phyloP scores from a whole-genome alignment of 2,113 vertebrate genomes.

The Python bivittatus region DNA sequence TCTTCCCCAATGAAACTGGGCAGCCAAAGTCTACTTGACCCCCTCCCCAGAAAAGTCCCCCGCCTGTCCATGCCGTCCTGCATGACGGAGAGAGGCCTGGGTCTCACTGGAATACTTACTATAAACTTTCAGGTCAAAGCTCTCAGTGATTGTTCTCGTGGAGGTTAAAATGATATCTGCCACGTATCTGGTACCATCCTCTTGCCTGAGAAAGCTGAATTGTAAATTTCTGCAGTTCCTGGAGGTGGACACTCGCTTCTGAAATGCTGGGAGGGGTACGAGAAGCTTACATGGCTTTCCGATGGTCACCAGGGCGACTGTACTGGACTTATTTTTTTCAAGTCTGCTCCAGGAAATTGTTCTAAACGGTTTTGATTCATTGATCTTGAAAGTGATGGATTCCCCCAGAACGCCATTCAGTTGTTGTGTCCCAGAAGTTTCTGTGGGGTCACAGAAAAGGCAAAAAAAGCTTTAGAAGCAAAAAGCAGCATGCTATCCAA shows the following conservation, averaged over 20 bases:
- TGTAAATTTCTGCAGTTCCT: neutral
- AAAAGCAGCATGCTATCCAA: neutral
- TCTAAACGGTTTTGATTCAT: neutral
- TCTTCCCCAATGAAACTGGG: too few relatives aligned
- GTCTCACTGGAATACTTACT: neutral
- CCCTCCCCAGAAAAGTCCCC: too few relatives aligned
- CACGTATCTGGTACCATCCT: neutral
- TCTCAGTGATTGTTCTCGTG: rapidly evolving
- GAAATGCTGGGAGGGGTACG: rapidly evolving
- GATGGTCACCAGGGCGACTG: rapidly evolving
- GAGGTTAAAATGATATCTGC: neutral
- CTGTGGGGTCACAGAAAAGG: neutral
- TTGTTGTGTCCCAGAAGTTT: neutral
- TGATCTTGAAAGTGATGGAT: neutral
- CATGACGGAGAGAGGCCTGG: neutral
- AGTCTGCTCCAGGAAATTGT: neutral
- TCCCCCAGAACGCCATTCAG: neutral
- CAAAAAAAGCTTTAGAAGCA: neutral
- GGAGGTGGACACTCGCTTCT: neutral
- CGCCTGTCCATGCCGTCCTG: too few relatives aligned
- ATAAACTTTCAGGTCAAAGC: neutral
- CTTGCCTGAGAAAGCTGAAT: neutral
- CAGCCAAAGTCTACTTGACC: too few relatives aligned
- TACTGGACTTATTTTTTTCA: rapidly evolving
- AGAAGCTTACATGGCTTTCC: rapidly evolving